phyloP scores from a whole-genome alignment of 1,140 invertebrate genomes.

The Neodiprion lecontei region DNA sequence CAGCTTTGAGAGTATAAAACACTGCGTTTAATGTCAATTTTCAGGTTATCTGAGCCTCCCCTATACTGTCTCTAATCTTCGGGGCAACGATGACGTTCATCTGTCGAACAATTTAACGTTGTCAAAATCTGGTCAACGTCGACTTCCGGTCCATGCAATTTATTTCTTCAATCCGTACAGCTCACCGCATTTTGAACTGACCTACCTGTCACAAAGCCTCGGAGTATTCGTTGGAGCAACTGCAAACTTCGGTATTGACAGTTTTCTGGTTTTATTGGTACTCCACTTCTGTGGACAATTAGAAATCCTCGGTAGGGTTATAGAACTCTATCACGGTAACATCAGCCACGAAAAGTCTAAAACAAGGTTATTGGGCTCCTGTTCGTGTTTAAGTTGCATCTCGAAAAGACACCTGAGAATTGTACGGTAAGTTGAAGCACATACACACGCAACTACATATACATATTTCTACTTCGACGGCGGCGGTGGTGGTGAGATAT shows the following conservation, averaged over 20 bases:
- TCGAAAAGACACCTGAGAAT: neutral
- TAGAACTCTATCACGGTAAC: neutral
- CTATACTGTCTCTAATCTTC: neutral
- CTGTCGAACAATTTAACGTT: neutral
- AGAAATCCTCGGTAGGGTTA: neutral
- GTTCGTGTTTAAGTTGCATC: neutral
- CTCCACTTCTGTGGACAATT: conserved; percentile 2
- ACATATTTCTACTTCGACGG: too few relatives aligned
- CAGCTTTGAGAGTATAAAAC: too few relatives aligned
- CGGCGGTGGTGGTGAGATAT: too few relatives aligned
- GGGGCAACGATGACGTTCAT: neutral
- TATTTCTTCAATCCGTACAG: neutral
- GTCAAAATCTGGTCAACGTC: neutral
- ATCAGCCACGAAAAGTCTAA: neutral
- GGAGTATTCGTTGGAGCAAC: neutral
- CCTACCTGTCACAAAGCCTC: neutral
- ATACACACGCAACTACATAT: too few relatives aligned
- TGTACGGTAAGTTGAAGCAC: neutral
- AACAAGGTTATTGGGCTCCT: neutral
- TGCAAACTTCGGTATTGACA: neutral
- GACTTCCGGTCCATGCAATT: neutral
- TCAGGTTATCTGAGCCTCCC: neutral
- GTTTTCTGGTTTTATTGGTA: neutral
- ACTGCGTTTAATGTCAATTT: neutral
- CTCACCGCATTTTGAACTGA: neutral